Evolutionary conservation across 2,888 invertebrate genomes (phyloP).

Genomic region (Cephus rjabovi): DNA sequence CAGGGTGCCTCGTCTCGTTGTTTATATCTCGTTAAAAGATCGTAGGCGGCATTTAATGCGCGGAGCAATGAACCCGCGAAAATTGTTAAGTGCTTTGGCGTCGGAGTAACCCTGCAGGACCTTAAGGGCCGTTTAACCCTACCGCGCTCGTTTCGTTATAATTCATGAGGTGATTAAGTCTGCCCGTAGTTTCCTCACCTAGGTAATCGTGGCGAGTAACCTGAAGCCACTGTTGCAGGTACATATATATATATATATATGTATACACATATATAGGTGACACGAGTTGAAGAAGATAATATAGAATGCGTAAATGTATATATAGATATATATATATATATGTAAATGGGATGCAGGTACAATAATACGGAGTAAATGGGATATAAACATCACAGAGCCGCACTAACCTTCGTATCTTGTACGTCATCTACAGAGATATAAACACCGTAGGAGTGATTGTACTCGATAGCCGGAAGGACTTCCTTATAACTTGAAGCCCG

Average conservation of each 20-base stretch:
- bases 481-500: no score
- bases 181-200: neutral
- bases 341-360: no score
- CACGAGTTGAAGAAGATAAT: neutral
- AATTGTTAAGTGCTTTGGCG: neutral
- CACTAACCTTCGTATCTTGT: no score
- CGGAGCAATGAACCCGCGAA: neutral
- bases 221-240: neutral
- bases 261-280: slow-evolving; percentile 12
- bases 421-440: no score
- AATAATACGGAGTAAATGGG: no score
- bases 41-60: neutral
- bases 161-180: slow-evolving; percentile 1
- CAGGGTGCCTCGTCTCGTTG: no score
- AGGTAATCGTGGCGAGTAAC: no score
- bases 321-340: neutral
- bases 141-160: slow-evolving; percentile 1
- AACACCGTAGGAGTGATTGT: no score
- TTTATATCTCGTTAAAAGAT: no score
- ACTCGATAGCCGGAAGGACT: no score
- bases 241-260: slow-evolving; percentile 6
- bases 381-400: no score
- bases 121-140: neutral
- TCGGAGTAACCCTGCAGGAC: neutral
- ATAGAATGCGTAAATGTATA: neutral